A percentile compares a stretch with the other conserved stretches of the same genome.
These are phyloP conservation scores for Capromys pilorides DNA, from an alignment of 2,797 vertebrate species.

Conservation along the genomic window DNA sequence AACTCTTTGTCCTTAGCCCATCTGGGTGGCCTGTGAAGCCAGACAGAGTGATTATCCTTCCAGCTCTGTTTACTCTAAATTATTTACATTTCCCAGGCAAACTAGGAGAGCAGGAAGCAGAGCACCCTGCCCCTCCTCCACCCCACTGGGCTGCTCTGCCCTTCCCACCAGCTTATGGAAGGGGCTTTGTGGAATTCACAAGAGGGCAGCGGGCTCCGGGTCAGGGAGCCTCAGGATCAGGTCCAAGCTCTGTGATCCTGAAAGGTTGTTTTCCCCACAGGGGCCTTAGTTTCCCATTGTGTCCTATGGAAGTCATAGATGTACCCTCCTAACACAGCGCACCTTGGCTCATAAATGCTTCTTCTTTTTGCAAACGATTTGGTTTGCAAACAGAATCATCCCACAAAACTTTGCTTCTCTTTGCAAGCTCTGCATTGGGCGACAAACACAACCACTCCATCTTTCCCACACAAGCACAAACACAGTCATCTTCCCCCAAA, in stretches of 20 bases:
- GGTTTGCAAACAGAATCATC: neutral
- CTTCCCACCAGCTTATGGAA: neutral
- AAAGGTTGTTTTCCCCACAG: neutral
- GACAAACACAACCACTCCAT: neutral
- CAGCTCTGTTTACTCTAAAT: neutral
- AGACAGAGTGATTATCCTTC: slow-evolving; percentile 15
- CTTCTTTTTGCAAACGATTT: neutral
- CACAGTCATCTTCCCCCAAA: neutral
- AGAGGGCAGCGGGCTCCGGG: accelerated
- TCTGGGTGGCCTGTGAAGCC: slow-evolving; percentile 37
- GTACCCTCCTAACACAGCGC: neutral
- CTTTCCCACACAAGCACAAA: neutral
- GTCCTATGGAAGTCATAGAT: neutral
- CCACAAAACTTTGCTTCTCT: neutral
- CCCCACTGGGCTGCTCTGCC: neutral
- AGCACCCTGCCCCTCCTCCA: neutral
- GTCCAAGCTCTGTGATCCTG: neutral
- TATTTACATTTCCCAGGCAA: slow-evolving; percentile 43
- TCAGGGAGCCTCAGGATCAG: neutral
- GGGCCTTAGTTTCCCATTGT: neutral
- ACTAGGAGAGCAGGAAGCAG: neutral
- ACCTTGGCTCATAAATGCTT: neutral
- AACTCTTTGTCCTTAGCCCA: neutral
- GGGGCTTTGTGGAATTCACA: neutral
- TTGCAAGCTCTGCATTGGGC: neutral